Conservation (phyloP, 2,888 invertebrate species). For the Nezara viridula region DNA sequence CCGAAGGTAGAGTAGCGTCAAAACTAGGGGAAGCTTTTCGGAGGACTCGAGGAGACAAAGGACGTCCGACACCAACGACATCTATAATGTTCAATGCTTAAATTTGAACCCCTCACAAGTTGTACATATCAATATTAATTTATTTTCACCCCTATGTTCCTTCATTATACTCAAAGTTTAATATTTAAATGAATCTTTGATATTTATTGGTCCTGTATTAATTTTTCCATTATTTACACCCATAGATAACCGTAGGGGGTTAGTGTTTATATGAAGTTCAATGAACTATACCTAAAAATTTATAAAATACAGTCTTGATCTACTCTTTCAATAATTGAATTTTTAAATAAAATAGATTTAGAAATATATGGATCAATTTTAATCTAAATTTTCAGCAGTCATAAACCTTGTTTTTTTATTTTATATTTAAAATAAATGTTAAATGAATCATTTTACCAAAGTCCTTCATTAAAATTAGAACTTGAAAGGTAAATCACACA, state of each 20-base stretch:
- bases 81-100: constrained; percentile 60
- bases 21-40: constrained; percentile 63
- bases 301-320: background rate
- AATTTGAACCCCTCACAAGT: constrained; percentile 54
- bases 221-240: background rate
- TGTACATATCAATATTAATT: constrained; percentile 34
- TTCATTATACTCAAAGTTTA: background rate
- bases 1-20: constrained; percentile 63
- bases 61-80: constrained; percentile 61
- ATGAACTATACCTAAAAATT: background rate
- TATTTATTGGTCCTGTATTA: background rate
- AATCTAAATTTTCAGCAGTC: background rate
- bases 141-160: background rate
- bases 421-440: background rate
- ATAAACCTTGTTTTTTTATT: too few species aligned
- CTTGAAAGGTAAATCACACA: too few species aligned
- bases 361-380: background rate
- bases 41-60: constrained; percentile 59
- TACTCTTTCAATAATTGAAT: background rate
- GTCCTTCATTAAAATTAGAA: background rate
- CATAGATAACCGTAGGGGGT: background rate
- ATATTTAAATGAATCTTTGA: background rate
- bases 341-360: background rate
- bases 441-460: background rate
- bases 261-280: background rate